Evolutionary conservation across 2,797 vertebrate species (phyloP).

Genomic region (Mus caroli): DNA sequence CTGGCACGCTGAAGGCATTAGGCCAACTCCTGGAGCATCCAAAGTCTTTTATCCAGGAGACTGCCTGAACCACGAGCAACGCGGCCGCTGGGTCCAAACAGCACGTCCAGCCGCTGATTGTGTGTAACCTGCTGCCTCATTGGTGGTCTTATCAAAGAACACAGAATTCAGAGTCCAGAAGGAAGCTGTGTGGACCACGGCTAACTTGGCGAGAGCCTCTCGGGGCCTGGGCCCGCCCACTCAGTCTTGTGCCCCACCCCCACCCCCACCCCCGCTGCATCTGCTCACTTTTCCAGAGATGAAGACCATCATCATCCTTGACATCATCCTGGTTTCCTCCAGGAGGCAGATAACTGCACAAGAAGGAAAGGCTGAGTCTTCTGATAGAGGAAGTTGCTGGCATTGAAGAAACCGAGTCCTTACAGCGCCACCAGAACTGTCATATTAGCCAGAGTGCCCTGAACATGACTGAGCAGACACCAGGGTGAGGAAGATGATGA

Average conservation of each 20-base stretch:
- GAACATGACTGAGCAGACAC: not conserved
- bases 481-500: constrained; percentile 47
- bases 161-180: constrained; percentile 96
- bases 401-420: not conserved
- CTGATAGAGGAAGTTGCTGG: not conserved
- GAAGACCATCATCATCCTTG: constrained; percentile 92
- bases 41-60: constrained; percentile 92
- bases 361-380: not conserved
- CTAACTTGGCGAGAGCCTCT: constrained; percentile 94
- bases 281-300: constrained; percentile 93
- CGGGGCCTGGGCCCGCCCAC: constrained; percentile 92
- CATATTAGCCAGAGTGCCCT: not conserved
- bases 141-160: constrained; percentile 91
- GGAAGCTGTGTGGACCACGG: constrained; percentile 94
- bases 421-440: not conserved
- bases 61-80: constrained; percentile 94
- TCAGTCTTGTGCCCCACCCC: constrained; percentile 88
- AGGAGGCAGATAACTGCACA: constrained; percentile 78
- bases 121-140: constrained; percentile 89
- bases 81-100: constrained; percentile 91
- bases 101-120: constrained; percentile 95
- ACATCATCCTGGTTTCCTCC: constrained; percentile 90
- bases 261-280: constrained; percentile 89
- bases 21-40: constrained; percentile 90
- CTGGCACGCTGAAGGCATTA: constrained; percentile 89